A percentile compares a stretch with the other conserved stretches of the same genome.
Conservation (phyloP, 2,113 vertebrate species). For the Melanotaenia duboulayi region DNA sequence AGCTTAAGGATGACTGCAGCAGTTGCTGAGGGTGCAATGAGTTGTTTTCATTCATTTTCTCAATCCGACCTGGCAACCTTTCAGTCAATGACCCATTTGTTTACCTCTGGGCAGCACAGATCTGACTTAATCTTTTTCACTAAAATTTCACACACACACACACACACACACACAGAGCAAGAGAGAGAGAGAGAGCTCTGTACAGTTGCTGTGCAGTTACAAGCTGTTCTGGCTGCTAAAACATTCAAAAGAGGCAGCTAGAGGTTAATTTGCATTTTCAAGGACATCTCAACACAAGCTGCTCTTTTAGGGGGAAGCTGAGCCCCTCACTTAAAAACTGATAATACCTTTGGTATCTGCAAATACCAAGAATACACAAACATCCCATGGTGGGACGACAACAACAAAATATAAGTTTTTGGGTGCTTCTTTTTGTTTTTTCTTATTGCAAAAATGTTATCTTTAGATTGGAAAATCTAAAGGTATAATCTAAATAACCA, state of each 20-base stretch:
- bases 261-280: conserved; percentile 53
- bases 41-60: conserved; percentile 49
- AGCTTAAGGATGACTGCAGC: conserved; percentile 42
- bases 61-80: conserved; percentile 49
- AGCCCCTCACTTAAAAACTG: conserved; percentile 23
- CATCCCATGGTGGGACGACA: neutral
- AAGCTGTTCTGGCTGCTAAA: conserved; percentile 17
- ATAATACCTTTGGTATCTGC: neutral
- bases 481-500: neutral
- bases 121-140: conserved; percentile 27
- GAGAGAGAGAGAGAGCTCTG: neutral
- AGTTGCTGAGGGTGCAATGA: conserved; percentile 27
- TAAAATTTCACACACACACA: conserved; percentile 19
- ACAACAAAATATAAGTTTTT: neutral
- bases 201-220: neutral
- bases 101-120: conserved; percentile 30
- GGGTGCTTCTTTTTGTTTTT: neutral
- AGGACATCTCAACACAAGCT: conserved; percentile 39
- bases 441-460: neutral
- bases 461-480: neutral
- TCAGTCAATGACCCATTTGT: conserved; percentile 28
- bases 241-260: conserved; percentile 22
- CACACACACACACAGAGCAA: neutral
- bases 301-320: conserved; percentile 13
- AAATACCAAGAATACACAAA: neutral